Evolutionary conservation across 2,113 vertebrate genomes (phyloP), one percentile per base, ranked within the genome.

Genomic region (Columbina picui): DNA sequence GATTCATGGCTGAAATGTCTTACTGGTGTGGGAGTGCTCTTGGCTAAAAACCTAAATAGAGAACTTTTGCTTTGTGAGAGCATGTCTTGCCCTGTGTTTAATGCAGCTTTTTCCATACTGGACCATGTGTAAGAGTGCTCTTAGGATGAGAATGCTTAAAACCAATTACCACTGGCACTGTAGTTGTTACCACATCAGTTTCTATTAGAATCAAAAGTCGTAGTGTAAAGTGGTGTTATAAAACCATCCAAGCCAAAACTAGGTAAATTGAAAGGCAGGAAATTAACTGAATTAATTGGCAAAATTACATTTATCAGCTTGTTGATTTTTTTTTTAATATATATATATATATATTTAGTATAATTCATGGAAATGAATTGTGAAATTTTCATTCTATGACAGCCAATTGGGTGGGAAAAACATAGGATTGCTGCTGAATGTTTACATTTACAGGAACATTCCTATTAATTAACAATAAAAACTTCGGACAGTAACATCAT

Each of bases 371-470:
- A 92, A 89, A 81, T 74, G 1, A 81, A 84, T 95, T 49, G 32
- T 77, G 68, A 73, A 87, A 57, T 75, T 89, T 78, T 96, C 60
- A 53, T 93, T 90, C 38, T 2, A 0, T 93, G 92, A 84, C 81
- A 95, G 76, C 68, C 90, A 67, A 85, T 85, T 94, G 87, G 75
- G 70, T 96, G 84, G 52, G 49, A 50, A 91, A 93, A 87, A 89
- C 3, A 22, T 85, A 60, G 70, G 75, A 74, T 88, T 4, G 7
- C 87, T 94, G 89, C 76, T 89, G 77, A 87, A 61, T 78, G 79
- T 85, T 89, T 95, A 55, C 65, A 79, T 53, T 93, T 74, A 85
- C 56, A 87, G 47, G 60, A 96, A 79, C 79, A 67, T 93, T 94
- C 87, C 55, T 14, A 30, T 90, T 91, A 1, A 3, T 76, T 88